A percentile compares a stretch with the other conserved stretches of the same genome.
Evolutionary conservation across 2,888 invertebrate species (phyloP).

Genomic region (Camptogramma bilineatum): DNA sequence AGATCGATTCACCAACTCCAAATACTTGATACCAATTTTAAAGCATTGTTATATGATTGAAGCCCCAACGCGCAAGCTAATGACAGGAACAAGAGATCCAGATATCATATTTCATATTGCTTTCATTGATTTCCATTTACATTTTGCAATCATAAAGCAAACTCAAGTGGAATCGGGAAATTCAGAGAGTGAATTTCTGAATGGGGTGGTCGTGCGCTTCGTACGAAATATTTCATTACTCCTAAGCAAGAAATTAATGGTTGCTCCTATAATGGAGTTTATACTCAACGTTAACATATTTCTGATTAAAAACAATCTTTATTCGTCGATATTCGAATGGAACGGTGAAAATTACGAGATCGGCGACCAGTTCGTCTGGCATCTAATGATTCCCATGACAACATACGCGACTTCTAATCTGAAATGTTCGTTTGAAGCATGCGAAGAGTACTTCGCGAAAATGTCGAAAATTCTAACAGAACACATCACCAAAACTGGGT

Average conservation of each 20-base stretch:
- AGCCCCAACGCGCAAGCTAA: slow-evolving; percentile 22
- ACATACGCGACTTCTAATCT: slow-evolving; percentile 35
- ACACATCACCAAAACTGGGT: slow-evolving; percentile 48
- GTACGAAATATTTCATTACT: slow-evolving; percentile 38
- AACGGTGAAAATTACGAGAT: slow-evolving; percentile 52
- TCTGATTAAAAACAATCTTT: slow-evolving; percentile 45
- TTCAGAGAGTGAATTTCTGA: slow-evolving; percentile 46
- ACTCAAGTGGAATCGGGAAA: slow-evolving; percentile 20
- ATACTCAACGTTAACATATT: slow-evolving; percentile 49
- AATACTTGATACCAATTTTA: slow-evolving; percentile 46
- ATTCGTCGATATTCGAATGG: slow-evolving; percentile 49
- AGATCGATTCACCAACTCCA: slow-evolving; percentile 41
- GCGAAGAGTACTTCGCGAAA: slow-evolving; percentile 44
- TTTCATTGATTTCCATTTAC: not conserved
- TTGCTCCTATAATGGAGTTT: slow-evolving; percentile 46
- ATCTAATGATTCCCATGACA: slow-evolving; percentile 48
- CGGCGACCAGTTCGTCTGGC: slow-evolving; percentile 51
- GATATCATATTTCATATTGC: slow-evolving; percentile 20
- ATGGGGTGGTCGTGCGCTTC: slow-evolving; percentile 44
- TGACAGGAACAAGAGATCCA: slow-evolving; percentile 23
- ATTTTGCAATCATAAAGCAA: no score
- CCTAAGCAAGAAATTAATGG: slow-evolving; percentile 44
- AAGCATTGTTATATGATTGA: slow-evolving; percentile 21
- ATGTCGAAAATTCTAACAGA: slow-evolving; percentile 46
- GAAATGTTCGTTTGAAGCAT: slow-evolving; percentile 20